Percentiles rank a stretch among this genome's conserved stretches.
phyloP scores from a whole-genome alignment of 2,888 invertebrate genomes.

The Andricus curvator region DNA sequence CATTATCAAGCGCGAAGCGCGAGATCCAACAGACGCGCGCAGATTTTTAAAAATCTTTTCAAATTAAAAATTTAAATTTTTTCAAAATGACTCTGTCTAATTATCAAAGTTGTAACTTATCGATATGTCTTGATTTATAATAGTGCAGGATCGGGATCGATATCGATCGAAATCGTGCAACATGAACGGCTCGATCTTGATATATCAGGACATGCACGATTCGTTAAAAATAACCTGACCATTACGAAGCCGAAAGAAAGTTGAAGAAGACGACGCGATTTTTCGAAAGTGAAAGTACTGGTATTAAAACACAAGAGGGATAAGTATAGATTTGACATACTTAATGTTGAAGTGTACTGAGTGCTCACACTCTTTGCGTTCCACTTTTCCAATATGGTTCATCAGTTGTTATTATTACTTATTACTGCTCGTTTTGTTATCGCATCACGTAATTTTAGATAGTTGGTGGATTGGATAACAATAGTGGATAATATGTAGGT shows the following conservation, averaged over 20 bases:
- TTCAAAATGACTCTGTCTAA: background rate
- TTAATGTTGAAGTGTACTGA: background rate
- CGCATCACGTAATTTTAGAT: constrained; percentile 31
- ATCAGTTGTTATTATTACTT: constrained; percentile 18
- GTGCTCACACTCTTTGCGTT: background rate
- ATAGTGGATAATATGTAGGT: constrained; percentile 1
- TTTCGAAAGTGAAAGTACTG: constrained; percentile 37
- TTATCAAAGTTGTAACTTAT: background rate
- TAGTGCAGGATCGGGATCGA: background rate
- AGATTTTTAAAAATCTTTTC: too few relatives aligned
- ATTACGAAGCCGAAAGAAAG: constrained; percentile 29
- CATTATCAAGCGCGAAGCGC: too few relatives aligned
- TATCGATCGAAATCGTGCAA: background rate
- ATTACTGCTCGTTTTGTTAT: constrained; percentile 29
- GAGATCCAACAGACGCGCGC: too few relatives aligned
- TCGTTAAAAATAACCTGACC: constrained; percentile 27
- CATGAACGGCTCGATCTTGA: background rate
- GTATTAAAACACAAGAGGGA: background rate
- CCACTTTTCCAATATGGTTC: constrained; percentile 34
- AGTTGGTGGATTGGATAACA: constrained; percentile 18
- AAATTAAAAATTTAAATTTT: background rate
- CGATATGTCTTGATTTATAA: background rate
- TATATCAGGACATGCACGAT: constrained; percentile 12
- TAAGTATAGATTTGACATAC: constrained; percentile 33
- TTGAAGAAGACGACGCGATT: constrained; percentile 29